Conservation (phyloP, 2,888 invertebrate species). For the Sesia bembeciformis region DNA sequence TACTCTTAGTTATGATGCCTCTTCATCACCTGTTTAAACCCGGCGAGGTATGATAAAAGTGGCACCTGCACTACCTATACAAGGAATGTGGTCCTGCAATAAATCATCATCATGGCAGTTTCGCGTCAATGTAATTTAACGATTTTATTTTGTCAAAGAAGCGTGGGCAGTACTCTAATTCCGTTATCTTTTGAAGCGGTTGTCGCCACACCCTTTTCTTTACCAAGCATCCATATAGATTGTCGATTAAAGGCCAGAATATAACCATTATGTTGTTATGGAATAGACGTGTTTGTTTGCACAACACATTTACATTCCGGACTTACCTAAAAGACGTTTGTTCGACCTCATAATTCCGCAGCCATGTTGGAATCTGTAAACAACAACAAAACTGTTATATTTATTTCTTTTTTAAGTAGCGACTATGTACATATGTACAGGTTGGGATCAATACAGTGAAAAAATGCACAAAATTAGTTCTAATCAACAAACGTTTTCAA, state of each 20-base stretch:
- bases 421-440: too few relatives aligned
- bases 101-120: constrained; percentile 35
- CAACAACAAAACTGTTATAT: constrained; percentile 21
- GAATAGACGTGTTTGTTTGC: constrained; percentile 26
- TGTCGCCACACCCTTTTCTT: constrained; percentile 39
- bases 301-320: constrained; percentile 35
- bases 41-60: constrained; percentile 13
- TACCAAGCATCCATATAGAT: constrained; percentile 36
- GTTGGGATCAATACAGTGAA: too few relatives aligned
- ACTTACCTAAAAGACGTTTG: constrained; percentile 53
- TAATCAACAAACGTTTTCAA: too few relatives aligned
- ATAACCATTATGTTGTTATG: constrained; percentile 33
- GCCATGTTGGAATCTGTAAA: constrained; percentile 56
- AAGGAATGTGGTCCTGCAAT: constrained; percentile 24
- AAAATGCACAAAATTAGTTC: too few relatives aligned
- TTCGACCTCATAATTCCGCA: constrained; percentile 51
- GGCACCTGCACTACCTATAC: constrained; percentile 18
- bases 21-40: constrained; percentile 11
- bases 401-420: too few relatives aligned
- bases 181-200: constrained; percentile 23
- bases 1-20: constrained; percentile 16
- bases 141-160: constrained; percentile 32
- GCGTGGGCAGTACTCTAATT: constrained; percentile 49
- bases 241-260: constrained; percentile 39
- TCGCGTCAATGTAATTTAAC: constrained; percentile 48